phyloP scores from a whole-genome alignment of 1,140 invertebrate species.

The Branchinecta lindahli region DNA sequence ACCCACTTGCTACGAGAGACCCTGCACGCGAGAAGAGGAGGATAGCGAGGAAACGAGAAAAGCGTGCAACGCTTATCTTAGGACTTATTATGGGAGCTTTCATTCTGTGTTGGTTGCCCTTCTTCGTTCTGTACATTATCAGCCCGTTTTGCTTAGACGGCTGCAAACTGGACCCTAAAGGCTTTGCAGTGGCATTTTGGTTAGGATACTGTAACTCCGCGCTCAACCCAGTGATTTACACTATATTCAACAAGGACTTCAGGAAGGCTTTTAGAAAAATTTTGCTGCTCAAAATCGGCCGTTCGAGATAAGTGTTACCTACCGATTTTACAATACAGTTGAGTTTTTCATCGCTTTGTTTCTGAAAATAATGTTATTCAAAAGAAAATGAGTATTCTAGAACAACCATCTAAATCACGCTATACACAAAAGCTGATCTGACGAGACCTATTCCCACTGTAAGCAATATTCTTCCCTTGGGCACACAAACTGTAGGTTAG shows the following conservation, averaged over 20 bases:
- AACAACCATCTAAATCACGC: too few species aligned
- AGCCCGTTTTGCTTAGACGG: slow-evolving; percentile 53
- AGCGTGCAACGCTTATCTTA: slow-evolving; percentile 86
- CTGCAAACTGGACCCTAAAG: slow-evolving; percentile 58
- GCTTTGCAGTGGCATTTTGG: slow-evolving; percentile 95
- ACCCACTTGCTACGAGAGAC: slow-evolving; percentile 52
- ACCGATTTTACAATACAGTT: too few species aligned
- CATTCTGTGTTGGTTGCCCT: slow-evolving; percentile 96
- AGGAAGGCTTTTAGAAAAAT: slow-evolving; percentile 79
- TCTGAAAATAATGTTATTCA: too few species aligned
- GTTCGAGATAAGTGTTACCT: too few species aligned
- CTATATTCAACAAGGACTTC: slow-evolving; percentile 81
- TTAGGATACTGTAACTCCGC: slow-evolving; percentile 97
- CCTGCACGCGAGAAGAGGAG: slow-evolving; percentile 83
- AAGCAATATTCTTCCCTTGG: too few species aligned
- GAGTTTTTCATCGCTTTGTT: too few species aligned
- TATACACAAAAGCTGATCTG: too few species aligned
- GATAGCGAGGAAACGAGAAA: slow-evolving; percentile 89
- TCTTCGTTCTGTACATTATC: slow-evolving; percentile 87
- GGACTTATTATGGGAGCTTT: slow-evolving; percentile 98
- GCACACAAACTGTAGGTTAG: too few species aligned
- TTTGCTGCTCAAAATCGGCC: slow-evolving; percentile 31
- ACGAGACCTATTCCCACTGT: too few species aligned
- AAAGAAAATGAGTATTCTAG: too few species aligned
- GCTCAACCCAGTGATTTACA: slow-evolving; percentile 77